Percentiles rank a stretch among this genome's conserved stretches.
These are phyloP conservation scores for Heliconius himera DNA, from an alignment of 1,140 invertebrate genomes.

Conservation along the genomic window DNA sequence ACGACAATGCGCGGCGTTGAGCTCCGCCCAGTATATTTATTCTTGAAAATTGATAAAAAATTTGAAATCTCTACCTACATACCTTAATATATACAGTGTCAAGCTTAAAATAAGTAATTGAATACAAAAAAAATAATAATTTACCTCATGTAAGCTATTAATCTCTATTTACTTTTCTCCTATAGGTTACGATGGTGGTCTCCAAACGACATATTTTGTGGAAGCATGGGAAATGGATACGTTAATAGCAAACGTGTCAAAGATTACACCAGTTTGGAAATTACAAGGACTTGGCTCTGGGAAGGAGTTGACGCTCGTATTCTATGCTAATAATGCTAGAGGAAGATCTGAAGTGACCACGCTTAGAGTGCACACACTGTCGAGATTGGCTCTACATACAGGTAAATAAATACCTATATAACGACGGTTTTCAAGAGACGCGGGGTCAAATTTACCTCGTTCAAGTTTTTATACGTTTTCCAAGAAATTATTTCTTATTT, in stretches of 20 bases:
- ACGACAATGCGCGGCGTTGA: too few relatives aligned
- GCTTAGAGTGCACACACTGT: slow-evolving; percentile 69
- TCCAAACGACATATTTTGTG: slow-evolving; percentile 90
- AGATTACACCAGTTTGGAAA: slow-evolving; percentile 79
- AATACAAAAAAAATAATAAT: too few relatives aligned
- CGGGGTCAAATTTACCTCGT: too few relatives aligned
- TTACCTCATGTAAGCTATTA: too few relatives aligned
- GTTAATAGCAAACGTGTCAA: slow-evolving; percentile 77
- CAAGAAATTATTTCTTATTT: too few relatives aligned
- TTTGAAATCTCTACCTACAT: too few relatives aligned
- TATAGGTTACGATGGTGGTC: slow-evolving; percentile 93
- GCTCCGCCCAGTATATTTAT: too few relatives aligned
- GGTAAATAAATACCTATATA: slow-evolving; percentile 42
- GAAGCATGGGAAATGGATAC: slow-evolving; percentile 83
- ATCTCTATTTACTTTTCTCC: neutral
- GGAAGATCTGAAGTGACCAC: slow-evolving; percentile 82
- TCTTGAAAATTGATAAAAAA: too few relatives aligned
- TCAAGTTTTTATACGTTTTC: too few relatives aligned
- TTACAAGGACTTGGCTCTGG: slow-evolving; percentile 81
- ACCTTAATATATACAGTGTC: too few relatives aligned
- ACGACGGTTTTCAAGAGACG: too few relatives aligned
- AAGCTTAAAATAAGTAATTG: neutral
- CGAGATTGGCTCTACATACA: slow-evolving; percentile 70
- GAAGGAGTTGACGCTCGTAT: slow-evolving; percentile 78
- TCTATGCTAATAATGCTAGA: slow-evolving; percentile 85